Conservation (phyloP, 2,113 vertebrate species). For the Terrapene triunguis region DNA sequence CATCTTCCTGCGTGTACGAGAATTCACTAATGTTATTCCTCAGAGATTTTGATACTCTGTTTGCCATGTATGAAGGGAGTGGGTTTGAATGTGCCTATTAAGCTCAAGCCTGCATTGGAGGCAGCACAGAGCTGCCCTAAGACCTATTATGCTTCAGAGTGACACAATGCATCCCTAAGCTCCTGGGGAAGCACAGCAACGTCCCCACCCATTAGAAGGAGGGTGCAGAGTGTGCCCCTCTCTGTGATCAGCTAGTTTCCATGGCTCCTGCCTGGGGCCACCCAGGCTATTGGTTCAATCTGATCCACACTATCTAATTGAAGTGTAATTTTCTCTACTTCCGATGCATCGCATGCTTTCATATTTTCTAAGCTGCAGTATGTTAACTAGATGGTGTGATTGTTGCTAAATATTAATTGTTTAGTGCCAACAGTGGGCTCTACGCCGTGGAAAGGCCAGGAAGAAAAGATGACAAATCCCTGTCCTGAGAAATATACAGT, state of each 20-base stretch:
- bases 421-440: background rate
- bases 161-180: fast-evolving
- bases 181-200: background rate
- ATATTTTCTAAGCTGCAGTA: background rate
- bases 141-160: background rate
- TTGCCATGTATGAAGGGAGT: background rate
- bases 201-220: background rate
- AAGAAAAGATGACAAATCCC: background rate
- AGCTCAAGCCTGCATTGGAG: background rate
- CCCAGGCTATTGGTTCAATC: background rate
- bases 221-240: background rate
- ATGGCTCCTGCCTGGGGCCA: background rate
- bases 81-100: background rate
- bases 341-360: background rate
- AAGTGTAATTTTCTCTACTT: background rate
- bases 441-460: background rate
- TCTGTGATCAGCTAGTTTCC: background rate
- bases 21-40: background rate
- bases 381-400: background rate
- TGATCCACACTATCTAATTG: background rate
- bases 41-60: background rate
- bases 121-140: background rate
- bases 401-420: background rate
- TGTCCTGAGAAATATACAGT: background rate
- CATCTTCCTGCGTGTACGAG: background rate